Evolutionary conservation across 2,113 vertebrate genomes (phyloP), one percentile per base, ranked within the genome.

Genomic region (Barnardius zonarius): DNA sequence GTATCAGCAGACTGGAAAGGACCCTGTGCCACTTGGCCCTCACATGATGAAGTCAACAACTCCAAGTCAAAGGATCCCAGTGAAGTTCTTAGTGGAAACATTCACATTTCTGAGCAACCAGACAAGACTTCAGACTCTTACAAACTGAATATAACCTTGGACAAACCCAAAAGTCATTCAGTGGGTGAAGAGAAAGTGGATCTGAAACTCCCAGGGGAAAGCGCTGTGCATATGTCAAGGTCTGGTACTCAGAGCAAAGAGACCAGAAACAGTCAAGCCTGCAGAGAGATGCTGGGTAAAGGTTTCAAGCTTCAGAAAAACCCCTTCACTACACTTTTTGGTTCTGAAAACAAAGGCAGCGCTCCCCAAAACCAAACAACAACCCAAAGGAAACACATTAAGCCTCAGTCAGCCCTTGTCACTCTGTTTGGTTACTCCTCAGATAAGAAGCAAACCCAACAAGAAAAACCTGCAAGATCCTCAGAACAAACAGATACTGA

Each of bases 241-340:
- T 7, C 63, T 28, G 25, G 7, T 49, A 17, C 37, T 44, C 73
- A 81, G 61, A 93, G 33, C 54, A 98, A 96, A 87, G 94, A 81
- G 23, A 17, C 25, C 24, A 94, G 90, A 52, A 97, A 83, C 52
- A 72, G 90, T 13, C 97, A 96, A 68, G 43, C 37, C 17, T 96
- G 88, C 90, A 97, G 92, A 80, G 96, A 97, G 25, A 95, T 86
- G 3, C 70, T 95, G 94, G 97, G 96, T 33, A 98, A 98, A 97
- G 54, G 72, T 57, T 88, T 86, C 63, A 97, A 61, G 70, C 39
- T 92, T 46, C 83, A 97, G 54, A 98, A 97, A 92, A 98, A 97
- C 12, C 97, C 98, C 33, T 87, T 98, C 37, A 92, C 94, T 31
- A 98, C 85, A 6, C 96, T 98, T 69, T 98, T 98, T 93, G 96